A percentile compares a stretch with the other conserved stretches of the same genome.
phyloP scores from a whole-genome alignment of 2,888 invertebrate genomes.

The Ptilodon capucinus region DNA sequence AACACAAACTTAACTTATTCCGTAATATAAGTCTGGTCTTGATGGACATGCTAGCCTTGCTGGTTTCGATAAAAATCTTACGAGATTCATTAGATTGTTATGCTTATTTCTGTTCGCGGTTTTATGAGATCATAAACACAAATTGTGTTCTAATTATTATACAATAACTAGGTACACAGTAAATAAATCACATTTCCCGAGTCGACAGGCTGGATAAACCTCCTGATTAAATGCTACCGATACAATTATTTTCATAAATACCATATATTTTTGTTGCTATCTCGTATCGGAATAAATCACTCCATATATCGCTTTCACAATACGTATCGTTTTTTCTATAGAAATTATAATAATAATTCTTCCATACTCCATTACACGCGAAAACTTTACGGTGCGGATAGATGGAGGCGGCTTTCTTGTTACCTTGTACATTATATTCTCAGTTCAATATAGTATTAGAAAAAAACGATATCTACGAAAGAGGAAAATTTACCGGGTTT shows the following conservation, averaged over 20 bases:
- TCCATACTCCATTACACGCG: constrained; percentile 60
- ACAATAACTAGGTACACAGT: background rate
- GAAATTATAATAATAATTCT: constrained; percentile 63
- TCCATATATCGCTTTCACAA: constrained; percentile 35
- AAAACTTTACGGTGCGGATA: constrained; percentile 40
- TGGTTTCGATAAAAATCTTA: too few relatives aligned
- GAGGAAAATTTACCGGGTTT: constrained; percentile 15
- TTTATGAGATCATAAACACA: too few relatives aligned
- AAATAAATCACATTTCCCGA: background rate
- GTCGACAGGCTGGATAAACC: background rate
- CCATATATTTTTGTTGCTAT: constrained; percentile 28
- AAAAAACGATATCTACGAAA: constrained; percentile 17
- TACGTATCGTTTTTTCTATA: constrained; percentile 47
- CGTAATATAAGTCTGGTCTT: too few relatives aligned
- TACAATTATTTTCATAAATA: constrained; percentile 11
- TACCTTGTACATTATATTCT: constrained; percentile 22
- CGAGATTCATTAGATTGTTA: too few relatives aligned
- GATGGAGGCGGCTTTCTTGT: constrained; percentile 16
- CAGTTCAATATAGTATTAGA: constrained; percentile 10
- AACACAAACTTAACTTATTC: too few relatives aligned
- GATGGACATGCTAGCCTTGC: too few relatives aligned
- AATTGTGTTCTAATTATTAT: background rate
- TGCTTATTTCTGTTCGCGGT: too few relatives aligned
- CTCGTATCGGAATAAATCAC: constrained; percentile 42
- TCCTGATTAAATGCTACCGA: constrained; percentile 1